Base-by-base conservation (phyloP, 2,797 vertebrate species). In the Pangasius larnaudii region DNA sequence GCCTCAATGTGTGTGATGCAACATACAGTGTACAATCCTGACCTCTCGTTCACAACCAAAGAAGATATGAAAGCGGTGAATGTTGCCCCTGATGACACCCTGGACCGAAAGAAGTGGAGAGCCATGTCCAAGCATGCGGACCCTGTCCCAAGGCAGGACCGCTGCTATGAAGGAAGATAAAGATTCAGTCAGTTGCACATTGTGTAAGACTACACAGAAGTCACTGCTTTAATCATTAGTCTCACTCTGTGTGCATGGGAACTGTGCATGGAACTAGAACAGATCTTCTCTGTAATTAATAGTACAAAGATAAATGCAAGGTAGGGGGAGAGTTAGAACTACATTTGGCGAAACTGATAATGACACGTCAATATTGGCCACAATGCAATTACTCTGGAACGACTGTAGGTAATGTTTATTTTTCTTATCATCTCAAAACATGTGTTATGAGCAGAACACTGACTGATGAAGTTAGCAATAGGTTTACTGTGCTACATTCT, bases 391-490 rank as follows among this genome's bases (percentile, higher is more conserved):
- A 89, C 39, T 67, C 13, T 88, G 39, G 71, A 88, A 91, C 77
- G 46, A 87, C 83, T 88, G 83, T 74, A 53, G 79, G 80, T 74
- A 87, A 89, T 85, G 84, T 89, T 87, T 87, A 80, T 82, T 89
- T 79, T n/a, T 63, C 89, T 90, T 89, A 91, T 92, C 89, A 78
- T 78, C 63, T 19, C 19, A 61, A 88, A 91, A 91, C 90, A 91
- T n/a, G 39, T 86, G 88, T 92, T 81, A 77, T 33, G 77, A 86
- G n/a, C 56, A 63, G 86, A 85, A 74, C 86, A 89, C 79, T 88
- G 88, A 79, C 58, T 89, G 77, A 42, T 88, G 84, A 71, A 84
- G 67, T 87, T 59, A 84, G 86, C 86, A 86, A 89, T 84, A 81
- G 86, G 84, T 78, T 91, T 88, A 91, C 51, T 42, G 33, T 84